Base-by-base conservation (phyloP, 2,888 invertebrate genomes). In the Cerceris ruficornis region DNA sequence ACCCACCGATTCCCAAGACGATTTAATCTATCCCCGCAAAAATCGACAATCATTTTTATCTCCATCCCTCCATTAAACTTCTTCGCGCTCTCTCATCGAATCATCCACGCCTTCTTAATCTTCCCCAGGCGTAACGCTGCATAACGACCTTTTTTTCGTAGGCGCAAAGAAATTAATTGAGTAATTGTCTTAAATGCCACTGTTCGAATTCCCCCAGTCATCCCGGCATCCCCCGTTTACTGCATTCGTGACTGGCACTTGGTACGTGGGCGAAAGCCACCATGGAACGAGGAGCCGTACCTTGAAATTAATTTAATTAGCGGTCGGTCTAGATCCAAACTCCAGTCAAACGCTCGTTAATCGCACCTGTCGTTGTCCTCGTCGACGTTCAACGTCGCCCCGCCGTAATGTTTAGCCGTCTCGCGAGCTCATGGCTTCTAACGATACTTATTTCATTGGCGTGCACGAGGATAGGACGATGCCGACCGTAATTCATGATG, bases 231-330 rank as follows among this genome's bases (percentile, higher is more conserved):
- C 41, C 59, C 28, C 59, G 69, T 55, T 75, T 71, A 61, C 77
- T 46, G 67, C 65, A 82, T 79, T 64, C 75, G 82, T 78, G 75
- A 75, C 80, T 82, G 82, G 82, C 72, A 72, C 74, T 75, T 81
- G 66, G 69, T 62, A 77, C 58, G 69, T 54, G 65, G 73, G 73
- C 67, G 79, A 71, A 69, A 67, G 62, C 60, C 46, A 60, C 52
- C 15, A 9, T 8, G 61, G 49, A 39, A 60, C 57, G 50, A 66
- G 65, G 74, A 41, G 61, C 58, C 73, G 69, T 77, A 78, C 75
- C 81, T 82, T 75, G 85, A 85, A 90, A 92, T 92, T 92, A 91
- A 91, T 91, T 91, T 90, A 92, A 92, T 92, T 91, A 91, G 91
- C 87, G 91, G 91, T 91, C 84, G 91, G 84, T 84, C 85, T 84